Conservation (phyloP, 2,797 vertebrate genomes). For the Anabacerthia variegaticeps region DNA sequence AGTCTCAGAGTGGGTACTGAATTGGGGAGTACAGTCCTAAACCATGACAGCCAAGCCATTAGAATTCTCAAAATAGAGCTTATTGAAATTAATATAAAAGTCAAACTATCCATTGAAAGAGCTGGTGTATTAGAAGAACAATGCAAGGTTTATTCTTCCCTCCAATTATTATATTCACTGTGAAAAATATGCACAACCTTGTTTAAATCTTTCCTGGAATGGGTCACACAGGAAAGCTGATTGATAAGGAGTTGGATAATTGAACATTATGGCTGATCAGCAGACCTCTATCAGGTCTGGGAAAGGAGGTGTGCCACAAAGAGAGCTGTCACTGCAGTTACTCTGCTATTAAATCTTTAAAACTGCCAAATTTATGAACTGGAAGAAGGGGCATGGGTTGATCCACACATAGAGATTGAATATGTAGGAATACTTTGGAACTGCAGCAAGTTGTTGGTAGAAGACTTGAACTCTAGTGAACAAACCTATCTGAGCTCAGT, state of each 20-base stretch:
- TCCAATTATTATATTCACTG: neutral
- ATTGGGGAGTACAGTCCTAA: neutral
- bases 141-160: neutral
- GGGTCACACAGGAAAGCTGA: constrained; percentile 18
- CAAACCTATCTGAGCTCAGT: constrained; percentile 29
- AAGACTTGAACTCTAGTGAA: constrained; percentile 51
- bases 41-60: neutral
- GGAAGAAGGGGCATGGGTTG: neutral
- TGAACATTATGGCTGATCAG: constrained; percentile 14
- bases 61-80: neutral
- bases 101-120: neutral
- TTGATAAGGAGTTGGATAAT: constrained; percentile 33
- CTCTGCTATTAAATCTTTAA: constrained; percentile 57
- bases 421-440: constrained; percentile 55
- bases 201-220: constrained; percentile 52
- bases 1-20: neutral
- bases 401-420: constrained; percentile 4
- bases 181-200: neutral
- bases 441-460: constrained; percentile 37
- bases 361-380: constrained; percentile 42
- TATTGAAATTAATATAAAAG: neutral
- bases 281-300: constrained; percentile 30
- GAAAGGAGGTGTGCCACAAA: constrained; percentile 19
- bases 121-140: neutral
- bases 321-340: constrained; percentile 9